phyloP scores from a whole-genome alignment of 2,113 vertebrate species.

The Mesocricetus auratus region DNA sequence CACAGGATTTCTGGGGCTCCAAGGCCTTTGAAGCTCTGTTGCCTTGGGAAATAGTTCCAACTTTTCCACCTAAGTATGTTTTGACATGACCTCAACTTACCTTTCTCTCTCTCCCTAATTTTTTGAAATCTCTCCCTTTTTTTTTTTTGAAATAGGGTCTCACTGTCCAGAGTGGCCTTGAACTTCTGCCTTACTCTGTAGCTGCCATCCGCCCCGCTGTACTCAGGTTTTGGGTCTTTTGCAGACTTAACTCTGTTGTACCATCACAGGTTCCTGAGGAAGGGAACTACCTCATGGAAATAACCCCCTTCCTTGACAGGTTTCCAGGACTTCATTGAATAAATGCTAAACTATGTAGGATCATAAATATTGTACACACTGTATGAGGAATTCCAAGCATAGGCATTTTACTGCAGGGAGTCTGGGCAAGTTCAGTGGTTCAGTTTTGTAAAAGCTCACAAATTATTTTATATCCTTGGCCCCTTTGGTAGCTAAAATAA shows the following conservation, averaged over 20 bases:
- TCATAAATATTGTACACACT: neutral
- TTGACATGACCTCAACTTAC: neutral
- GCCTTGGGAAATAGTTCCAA: neutral
- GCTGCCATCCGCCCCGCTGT: accelerated
- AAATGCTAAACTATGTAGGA: neutral
- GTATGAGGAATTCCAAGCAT: neutral
- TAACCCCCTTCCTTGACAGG: neutral
- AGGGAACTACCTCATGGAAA: neutral
- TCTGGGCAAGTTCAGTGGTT: neutral
- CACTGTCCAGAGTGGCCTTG: neutral
- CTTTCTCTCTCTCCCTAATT: no score
- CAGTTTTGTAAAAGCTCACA: slow-evolving; percentile 5
- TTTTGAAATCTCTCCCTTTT: neutral
- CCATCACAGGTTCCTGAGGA: neutral
- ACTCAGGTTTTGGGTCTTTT: neutral
- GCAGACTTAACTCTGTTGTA: neutral
- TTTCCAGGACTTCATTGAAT: neutral
- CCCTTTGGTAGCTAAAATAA: neutral
- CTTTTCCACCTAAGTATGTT: neutral
- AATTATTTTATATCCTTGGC: slow-evolving; percentile 49
- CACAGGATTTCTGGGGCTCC: neutral
- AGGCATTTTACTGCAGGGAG: neutral
- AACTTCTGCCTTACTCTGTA: neutral
- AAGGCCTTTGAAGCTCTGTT: neutral
- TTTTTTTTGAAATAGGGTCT: neutral